Evolutionary conservation across 2,888 invertebrate genomes (phyloP).

Genomic region (Gastrophysa polygoni): DNA sequence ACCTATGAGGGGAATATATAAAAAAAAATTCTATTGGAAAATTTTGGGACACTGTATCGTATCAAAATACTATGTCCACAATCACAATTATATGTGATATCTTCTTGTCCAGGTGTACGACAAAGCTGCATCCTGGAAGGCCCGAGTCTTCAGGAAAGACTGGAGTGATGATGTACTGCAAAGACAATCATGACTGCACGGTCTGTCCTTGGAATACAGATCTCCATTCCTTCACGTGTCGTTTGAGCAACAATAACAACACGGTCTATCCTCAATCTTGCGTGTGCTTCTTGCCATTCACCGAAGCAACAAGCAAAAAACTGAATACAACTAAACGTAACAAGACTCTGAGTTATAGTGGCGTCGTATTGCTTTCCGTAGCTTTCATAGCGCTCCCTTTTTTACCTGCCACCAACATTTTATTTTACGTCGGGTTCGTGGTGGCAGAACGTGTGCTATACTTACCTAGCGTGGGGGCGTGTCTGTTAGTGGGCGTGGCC

Average conservation of each 20-base stretch:
- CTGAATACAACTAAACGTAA: neutral
- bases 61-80: no score
- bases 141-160: neutral
- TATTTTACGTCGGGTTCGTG: slow-evolving; percentile 98
- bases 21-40: no score
- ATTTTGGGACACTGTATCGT: no score
- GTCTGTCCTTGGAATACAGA: slow-evolving; percentile 72
- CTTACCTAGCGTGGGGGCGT: slow-evolving; percentile 94
- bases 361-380: slow-evolving; percentile 61
- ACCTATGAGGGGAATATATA: no score
- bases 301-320: neutral
- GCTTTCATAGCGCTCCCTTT: slow-evolving; percentile 89
- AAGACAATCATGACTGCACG: slow-evolving; percentile 61
- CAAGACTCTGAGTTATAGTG: slow-evolving; percentile 34
- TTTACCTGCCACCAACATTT: slow-evolving; percentile 93
- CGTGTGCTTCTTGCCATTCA: slow-evolving; percentile 36
- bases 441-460: slow-evolving; percentile 96
- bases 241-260: slow-evolving; percentile 75
- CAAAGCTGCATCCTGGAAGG: neutral
- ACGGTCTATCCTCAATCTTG: slow-evolving; percentile 64
- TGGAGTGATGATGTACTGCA: neutral
- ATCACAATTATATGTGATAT: no score
- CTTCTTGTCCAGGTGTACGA: neutral
- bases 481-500: slow-evolving; percentile 83
- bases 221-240: slow-evolving; percentile 72